Conservation (phyloP, 2,888 invertebrate genomes). For the Dioctria linearis region DNA sequence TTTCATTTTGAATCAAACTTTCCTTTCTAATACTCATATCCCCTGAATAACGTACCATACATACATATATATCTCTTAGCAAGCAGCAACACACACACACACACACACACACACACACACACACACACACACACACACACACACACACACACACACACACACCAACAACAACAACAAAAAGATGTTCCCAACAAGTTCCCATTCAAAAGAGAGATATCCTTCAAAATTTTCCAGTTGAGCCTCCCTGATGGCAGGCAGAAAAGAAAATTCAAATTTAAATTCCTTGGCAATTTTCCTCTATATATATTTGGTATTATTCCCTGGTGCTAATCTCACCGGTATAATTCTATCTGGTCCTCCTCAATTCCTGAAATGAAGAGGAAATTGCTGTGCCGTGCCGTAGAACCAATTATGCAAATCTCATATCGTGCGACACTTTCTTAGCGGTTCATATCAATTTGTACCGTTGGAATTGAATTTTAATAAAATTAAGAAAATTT, state of each 20-base stretch:
- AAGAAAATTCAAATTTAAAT: slow-evolving; percentile 45
- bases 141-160: too few relatives aligned
- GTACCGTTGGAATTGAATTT: slow-evolving; percentile 38
- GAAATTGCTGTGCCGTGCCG: slow-evolving; percentile 37
- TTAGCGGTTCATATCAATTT: slow-evolving; percentile 41
- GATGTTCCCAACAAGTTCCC: not conserved
- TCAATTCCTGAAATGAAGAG: slow-evolving; percentile 7
- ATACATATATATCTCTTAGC: too few relatives aligned
- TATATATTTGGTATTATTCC: slow-evolving; percentile 35
- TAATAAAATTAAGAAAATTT: slow-evolving; percentile 50
- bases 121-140: too few relatives aligned
- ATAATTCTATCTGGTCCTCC: slow-evolving; percentile 37
- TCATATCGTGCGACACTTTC: slow-evolving; percentile 42
- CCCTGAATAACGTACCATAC: too few relatives aligned
- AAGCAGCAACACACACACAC: too few relatives aligned
- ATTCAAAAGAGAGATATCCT: not conserved
- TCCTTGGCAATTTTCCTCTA: slow-evolving; percentile 32
- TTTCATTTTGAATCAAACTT: too few relatives aligned
- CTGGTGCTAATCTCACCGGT: slow-evolving; percentile 33
- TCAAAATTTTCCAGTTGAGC: not conserved
- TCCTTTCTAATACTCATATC: too few relatives aligned
- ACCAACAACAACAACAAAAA: not conserved
- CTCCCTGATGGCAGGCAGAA: not conserved
- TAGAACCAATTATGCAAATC: slow-evolving; percentile 46
- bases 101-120: too few relatives aligned